phyloP scores from a whole-genome alignment of 2,113 vertebrate genomes.

The Manacus vitellinus region DNA sequence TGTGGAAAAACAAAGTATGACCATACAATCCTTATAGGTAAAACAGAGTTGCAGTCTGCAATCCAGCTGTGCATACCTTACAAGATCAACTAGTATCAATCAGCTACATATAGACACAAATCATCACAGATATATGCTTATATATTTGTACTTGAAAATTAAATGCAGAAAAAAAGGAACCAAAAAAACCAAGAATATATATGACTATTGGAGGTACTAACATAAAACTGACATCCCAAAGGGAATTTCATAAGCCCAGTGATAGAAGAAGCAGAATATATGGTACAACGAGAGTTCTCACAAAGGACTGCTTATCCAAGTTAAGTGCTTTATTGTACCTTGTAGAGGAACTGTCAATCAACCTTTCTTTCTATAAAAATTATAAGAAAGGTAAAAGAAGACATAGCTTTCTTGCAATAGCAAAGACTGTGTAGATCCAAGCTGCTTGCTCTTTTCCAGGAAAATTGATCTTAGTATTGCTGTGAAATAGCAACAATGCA shows the following conservation, averaged over 20 bases:
- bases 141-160: background rate
- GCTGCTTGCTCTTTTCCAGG: background rate
- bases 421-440: background rate
- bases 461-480: background rate
- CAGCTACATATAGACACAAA: background rate
- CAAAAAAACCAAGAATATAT: background rate
- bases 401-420: background rate
- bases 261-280: background rate
- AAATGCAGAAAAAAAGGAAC: background rate
- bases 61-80: background rate
- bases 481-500: background rate
- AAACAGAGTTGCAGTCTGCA: background rate
- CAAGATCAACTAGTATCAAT: background rate
- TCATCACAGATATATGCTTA: background rate
- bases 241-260: background rate
- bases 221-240: background rate
- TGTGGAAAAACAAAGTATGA: background rate
- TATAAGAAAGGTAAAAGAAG: background rate
- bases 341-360: background rate
- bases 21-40: background rate
- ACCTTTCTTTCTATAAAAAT: background rate
- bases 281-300: background rate
- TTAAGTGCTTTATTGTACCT: background rate
- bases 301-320: background rate
- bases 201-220: background rate